These are phyloP conservation scores for Leptodactylus fuscus DNA, from an alignment of 2,113 vertebrate genomes.

Conservation along the genomic window DNA sequence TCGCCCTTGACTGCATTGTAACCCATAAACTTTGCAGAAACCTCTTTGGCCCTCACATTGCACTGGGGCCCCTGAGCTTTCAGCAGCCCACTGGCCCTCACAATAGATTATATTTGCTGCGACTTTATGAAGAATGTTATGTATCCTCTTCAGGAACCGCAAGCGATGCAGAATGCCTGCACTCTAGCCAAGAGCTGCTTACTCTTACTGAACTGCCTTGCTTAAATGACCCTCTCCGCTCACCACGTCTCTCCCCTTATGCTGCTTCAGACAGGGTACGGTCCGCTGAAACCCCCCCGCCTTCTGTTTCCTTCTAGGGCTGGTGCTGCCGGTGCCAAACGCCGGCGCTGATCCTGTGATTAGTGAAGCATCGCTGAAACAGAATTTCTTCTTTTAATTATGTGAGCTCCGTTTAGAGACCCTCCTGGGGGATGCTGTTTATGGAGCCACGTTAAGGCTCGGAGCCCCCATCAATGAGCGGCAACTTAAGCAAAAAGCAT, in stretches of 20 bases:
- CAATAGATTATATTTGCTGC: background rate
- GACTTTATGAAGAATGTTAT: background rate
- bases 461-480: slow-evolving; percentile 2
- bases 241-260: background rate
- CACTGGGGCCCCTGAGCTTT: too few relatives aligned
- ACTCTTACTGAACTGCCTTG: background rate
- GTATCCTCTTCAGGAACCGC: background rate
- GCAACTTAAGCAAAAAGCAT: background rate
- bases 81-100: too few relatives aligned
- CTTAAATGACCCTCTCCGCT: background rate
- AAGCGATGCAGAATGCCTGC: background rate
- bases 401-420: background rate
- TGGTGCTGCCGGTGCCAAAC: slow-evolving; percentile 3
- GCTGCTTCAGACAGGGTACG: background rate
- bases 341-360: background rate
- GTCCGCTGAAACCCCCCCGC: background rate
- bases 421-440: slow-evolving; percentile 23
- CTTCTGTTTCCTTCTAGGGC: slow-evolving; percentile 20
- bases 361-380: background rate
- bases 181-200: background rate
- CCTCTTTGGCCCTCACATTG: too few relatives aligned
- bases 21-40: too few relatives aligned
- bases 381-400: slow-evolving; percentile 34
- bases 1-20: too few relatives aligned
- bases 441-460: slow-evolving; percentile 25